Evolutionary conservation across 1,140 invertebrate species (phyloP).

Genomic region (Carcinoscorpius rotundicauda): DNA sequence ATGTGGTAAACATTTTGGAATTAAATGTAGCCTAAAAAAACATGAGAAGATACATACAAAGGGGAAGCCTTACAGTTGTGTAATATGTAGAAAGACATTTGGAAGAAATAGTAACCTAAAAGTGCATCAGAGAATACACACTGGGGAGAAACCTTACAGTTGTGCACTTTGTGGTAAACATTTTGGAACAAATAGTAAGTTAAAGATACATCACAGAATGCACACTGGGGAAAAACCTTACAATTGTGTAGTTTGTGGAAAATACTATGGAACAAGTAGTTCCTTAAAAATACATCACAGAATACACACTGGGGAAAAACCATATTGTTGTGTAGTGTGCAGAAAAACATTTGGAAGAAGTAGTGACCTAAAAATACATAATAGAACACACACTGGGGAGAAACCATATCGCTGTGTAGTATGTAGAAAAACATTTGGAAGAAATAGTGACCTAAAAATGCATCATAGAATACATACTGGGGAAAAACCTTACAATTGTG

Average conservation of each 20-base stretch:
- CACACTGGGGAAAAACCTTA: not conserved
- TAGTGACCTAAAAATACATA: too few relatives aligned
- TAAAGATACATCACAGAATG: not conserved
- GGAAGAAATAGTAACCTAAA: not conserved
- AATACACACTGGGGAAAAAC: too few relatives aligned
- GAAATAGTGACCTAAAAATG: too few relatives aligned
- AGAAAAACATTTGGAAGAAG: too few relatives aligned
- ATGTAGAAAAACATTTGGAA: too few relatives aligned
- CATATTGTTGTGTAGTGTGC: too few relatives aligned
- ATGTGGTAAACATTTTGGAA: conserved; percentile 15
- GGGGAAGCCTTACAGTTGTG: not conserved
- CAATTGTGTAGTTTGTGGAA: not conserved
- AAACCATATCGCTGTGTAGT: too few relatives aligned
- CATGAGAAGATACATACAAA: not conserved
- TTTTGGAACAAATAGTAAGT: not conserved
- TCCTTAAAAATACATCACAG: too few relatives aligned
- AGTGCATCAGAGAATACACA: not conserved
- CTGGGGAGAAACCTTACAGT: not conserved
- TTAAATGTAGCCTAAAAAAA: not conserved
- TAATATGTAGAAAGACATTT: not conserved
- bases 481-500: too few relatives aligned
- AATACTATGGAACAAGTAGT: too few relatives aligned
- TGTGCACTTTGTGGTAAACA: not conserved
- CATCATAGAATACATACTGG: too few relatives aligned
- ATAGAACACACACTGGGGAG: too few relatives aligned